Base-by-base conservation (phyloP, 2,888 invertebrate genomes). In the Caenorhabditis sinica region DNA sequence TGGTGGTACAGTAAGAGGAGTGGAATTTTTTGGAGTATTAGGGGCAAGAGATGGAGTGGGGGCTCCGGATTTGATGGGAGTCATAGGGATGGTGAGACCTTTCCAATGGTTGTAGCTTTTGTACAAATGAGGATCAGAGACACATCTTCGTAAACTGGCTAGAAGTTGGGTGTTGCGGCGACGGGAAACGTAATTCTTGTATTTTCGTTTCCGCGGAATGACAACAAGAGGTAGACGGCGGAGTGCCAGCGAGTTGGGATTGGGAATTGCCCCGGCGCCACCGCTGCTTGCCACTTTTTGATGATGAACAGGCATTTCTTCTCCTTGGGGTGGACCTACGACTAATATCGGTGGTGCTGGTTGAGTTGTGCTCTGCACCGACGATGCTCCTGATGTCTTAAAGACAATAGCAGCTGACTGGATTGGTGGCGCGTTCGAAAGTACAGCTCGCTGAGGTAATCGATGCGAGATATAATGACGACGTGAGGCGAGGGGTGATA, bases 161-260 rank as follows among this genome's bases (percentile, higher is more conserved):
- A 91, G 69, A 9, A 90, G 80, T 71, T 90, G 90, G 25, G 89
- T 90, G 53, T 92, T 92, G 61, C 91, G 69, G 36, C 91, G 80
- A 15, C 92, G 86, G 6, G 91, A 91, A 11, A 92, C 91, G 72
- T 89, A 92, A 81, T 92, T 91, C 81, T 92, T 92, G 80, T 92
- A 91, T 80, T 92, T 92, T 25, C 92, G 73, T 51, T 90, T 88
- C 11, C 90, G 76, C 9, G 92, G 92, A 58, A 92, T 92, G 36
- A 92, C 92, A 20, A 92, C 92, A 20, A 92, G 81, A 1, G 92
- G 92, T 72, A 91, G 75, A 20, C 90, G 86, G 23, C 90, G 87
- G 25, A 90, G 82, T 30, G 89, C 88, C 71, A 87, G 61, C 13
- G 77, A 61, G 25, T 73, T 84, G 11, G 81, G 23, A 45, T 73